Evolutionary conservation across 2,113 vertebrate species (phyloP).

Genomic region (Petaurus breviceps): DNA sequence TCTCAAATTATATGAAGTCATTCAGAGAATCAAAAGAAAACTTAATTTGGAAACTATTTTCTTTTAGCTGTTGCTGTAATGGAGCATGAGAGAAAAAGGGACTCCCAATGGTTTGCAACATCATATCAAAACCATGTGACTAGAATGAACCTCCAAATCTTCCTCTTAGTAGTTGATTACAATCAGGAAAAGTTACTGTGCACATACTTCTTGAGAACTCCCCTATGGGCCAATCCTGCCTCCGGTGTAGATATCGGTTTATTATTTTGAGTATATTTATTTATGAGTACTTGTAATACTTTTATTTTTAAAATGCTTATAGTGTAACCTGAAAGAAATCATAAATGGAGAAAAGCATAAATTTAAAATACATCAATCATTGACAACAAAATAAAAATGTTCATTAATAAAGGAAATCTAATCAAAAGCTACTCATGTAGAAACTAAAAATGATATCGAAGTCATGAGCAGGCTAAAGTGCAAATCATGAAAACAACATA

Average conservation of each 20-base stretch:
- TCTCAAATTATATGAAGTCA: neutral
- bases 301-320: neutral
- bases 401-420: neutral
- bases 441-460: neutral
- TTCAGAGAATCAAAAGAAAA: neutral
- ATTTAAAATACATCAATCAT: neutral
- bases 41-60: neutral
- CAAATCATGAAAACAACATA: neutral
- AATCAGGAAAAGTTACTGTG: neutral
- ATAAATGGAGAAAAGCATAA: neutral
- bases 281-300: neutral
- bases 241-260: neutral
- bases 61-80: neutral
- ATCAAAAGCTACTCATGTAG: neutral
- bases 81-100: neutral
- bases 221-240: neutral
- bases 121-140: neutral
- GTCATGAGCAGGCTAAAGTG: neutral
- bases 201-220: neutral
- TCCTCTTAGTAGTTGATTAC: neutral
- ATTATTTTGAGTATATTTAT: neutral
- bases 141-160: neutral
- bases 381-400: neutral
- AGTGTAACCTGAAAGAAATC: neutral
- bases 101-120: neutral